Percentiles rank a stretch among this genome's conserved stretches.
These are phyloP conservation scores for Gymnobelideus leadbeateri DNA, from an alignment of 2,113 vertebrate genomes.

Conservation along the genomic window DNA sequence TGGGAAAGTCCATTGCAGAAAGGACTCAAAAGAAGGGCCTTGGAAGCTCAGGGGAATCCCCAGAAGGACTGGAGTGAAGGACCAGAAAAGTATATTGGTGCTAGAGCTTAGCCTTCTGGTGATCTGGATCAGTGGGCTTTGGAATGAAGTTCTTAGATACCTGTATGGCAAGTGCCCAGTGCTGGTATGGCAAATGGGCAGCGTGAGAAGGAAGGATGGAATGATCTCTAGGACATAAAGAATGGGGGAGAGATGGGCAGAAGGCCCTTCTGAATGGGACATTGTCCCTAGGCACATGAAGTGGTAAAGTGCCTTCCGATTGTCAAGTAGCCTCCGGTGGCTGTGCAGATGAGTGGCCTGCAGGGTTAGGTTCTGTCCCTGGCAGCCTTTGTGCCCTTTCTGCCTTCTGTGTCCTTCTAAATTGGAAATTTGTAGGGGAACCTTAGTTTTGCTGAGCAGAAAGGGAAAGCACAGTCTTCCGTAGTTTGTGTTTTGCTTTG, in stretches of 20 bases:
- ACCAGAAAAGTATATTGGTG: background rate
- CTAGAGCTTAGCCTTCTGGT: background rate
- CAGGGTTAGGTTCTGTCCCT: background rate
- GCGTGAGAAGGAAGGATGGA: conserved; percentile 43
- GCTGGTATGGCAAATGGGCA: background rate
- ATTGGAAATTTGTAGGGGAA: background rate
- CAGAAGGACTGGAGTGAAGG: background rate
- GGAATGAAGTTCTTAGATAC: background rate
- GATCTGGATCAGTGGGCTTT: background rate
- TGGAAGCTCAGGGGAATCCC: background rate
- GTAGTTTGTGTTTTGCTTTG: background rate
- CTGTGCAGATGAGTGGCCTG: background rate
- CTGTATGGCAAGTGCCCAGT: background rate
- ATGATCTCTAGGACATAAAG: background rate
- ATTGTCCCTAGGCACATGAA: background rate
- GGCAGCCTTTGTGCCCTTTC: background rate
- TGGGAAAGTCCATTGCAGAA: background rate
- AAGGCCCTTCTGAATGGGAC: background rate
- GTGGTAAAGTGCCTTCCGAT: background rate
- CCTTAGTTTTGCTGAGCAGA: background rate
- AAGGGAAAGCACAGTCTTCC: background rate
- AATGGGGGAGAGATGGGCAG: background rate
- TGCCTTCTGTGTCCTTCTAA: background rate
- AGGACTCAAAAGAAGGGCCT: background rate
- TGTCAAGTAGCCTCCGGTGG: accelerated